A percentile compares a stretch with the other conserved stretches of the same genome.
Evolutionary conservation across 2,797 vertebrate genomes (phyloP).

Genomic region (Lateolabrax maculatus): DNA sequence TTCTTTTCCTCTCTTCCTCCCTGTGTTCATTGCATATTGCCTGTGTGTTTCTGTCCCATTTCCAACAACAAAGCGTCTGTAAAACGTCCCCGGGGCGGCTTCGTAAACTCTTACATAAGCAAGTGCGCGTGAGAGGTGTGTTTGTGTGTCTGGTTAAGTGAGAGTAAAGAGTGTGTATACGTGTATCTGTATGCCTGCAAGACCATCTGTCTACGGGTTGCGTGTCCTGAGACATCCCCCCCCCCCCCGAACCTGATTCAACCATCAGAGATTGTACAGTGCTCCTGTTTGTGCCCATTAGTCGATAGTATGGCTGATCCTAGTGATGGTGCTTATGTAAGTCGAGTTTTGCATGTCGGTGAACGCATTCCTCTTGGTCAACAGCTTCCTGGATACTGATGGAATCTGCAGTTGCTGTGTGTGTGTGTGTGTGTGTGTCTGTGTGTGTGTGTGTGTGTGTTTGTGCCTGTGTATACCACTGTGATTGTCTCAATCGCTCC

Average conservation of each 20-base stretch:
- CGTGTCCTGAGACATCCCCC: conserved; percentile 39
- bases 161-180: conserved; percentile 27
- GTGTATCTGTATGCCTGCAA: conserved; percentile 16
- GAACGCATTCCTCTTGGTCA: conserved; percentile 71
- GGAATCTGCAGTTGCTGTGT: conserved; percentile 68
- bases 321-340: conserved; percentile 66
- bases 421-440: conserved; percentile 36
- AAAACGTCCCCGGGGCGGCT: conserved; percentile 57
- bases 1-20: conserved; percentile 16
- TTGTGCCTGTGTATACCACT: conserved; percentile 11
- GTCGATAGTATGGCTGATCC: conserved; percentile 46
- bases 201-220: conserved; percentile 50
- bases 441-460: conserved; percentile 27
- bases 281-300: conserved; percentile 57
- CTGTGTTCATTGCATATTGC: conserved; percentile 30
- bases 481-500: conserved; percentile 47
- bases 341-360: conserved; percentile 61
- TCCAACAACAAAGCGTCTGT: conserved; percentile 43
- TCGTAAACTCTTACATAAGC: conserved; percentile 74
- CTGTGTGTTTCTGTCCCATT: conserved; percentile 58
- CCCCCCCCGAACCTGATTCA: conserved; percentile 9
- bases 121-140: conserved; percentile 36
- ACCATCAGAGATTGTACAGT: conserved; percentile 36
- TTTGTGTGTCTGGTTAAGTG: conserved; percentile 35
- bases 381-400: conserved; percentile 78